Percentiles rank a stretch among this genome's conserved stretches.
phyloP scores from a whole-genome alignment of 2,888 invertebrate genomes.

The Lasioglossum malachurum region DNA sequence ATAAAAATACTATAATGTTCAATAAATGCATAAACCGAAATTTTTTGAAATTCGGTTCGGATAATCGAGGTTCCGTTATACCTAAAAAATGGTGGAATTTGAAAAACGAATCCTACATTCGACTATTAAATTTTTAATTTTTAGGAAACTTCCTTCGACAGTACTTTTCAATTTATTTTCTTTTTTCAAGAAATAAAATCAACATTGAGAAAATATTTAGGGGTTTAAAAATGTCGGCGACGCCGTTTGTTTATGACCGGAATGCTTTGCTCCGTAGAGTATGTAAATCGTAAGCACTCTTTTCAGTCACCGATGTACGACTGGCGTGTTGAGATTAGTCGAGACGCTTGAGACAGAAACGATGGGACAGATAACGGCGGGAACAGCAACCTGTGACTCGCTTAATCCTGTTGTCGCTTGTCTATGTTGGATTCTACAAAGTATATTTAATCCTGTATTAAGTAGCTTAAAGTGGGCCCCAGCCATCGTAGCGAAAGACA shows the following conservation, averaged over 20 bases:
- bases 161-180: no score
- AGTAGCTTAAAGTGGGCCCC: slow-evolving; percentile 58
- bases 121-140: no score
- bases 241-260: background rate
- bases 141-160: no score
- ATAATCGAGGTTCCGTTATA: no score
- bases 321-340: background rate
- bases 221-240: background rate
- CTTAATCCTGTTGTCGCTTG: slow-evolving; percentile 55
- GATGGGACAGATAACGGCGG: slow-evolving; percentile 15
- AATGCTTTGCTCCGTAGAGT: no score
- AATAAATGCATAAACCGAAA: no score
- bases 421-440: slow-evolving; percentile 28
- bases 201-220: background rate
- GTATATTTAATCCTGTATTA: slow-evolving; percentile 60
- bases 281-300: background rate
- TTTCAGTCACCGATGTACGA: slow-evolving; percentile 5
- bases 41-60: no score
- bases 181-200: no score
- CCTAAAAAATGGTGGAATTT: no score
- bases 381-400: slow-evolving; percentile 48
- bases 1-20: no score
- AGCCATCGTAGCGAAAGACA: slow-evolving; percentile 10
- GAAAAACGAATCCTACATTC: no score
- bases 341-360: slow-evolving; percentile 15